phyloP scores from a whole-genome alignment of 2,113 vertebrate genomes.

The Eulemur rufifrons region DNA sequence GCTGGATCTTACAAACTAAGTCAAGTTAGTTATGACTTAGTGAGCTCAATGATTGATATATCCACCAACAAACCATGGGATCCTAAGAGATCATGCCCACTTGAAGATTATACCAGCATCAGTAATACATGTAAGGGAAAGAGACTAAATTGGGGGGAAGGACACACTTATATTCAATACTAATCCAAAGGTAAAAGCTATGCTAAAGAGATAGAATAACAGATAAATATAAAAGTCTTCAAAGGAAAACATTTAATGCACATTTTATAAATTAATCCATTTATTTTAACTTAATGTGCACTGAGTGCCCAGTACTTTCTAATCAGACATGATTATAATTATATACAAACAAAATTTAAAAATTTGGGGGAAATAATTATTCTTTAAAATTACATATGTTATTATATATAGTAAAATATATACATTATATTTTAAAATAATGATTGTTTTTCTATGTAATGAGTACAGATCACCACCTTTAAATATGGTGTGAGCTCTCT shows the following conservation, averaged over 20 bases:
- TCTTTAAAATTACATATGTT: neutral
- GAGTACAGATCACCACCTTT: neutral
- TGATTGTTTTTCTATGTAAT: neutral
- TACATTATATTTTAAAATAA: neutral
- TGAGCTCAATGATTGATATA: neutral
- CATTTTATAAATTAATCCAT: neutral
- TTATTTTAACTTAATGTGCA: neutral
- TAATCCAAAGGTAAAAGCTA: neutral
- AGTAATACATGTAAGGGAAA: neutral
- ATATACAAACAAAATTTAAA: neutral
- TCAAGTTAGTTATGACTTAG: neutral
- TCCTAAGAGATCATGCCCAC: accelerated
- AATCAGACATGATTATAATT: neutral
- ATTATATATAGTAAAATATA: neutral
- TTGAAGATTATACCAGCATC: neutral
- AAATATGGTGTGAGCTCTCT: neutral
- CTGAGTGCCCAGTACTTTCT: neutral
- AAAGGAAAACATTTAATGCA: neutral
- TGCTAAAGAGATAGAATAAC: neutral
- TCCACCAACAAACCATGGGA: neutral
- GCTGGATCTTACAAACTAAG: neutral
- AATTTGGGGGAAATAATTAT: neutral
- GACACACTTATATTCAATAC: neutral
- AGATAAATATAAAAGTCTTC: neutral
- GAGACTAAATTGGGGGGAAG: neutral